phyloP scores from a whole-genome alignment of 92 coral and sea anemone species.

The Micromussa lordhowensis region DNA sequence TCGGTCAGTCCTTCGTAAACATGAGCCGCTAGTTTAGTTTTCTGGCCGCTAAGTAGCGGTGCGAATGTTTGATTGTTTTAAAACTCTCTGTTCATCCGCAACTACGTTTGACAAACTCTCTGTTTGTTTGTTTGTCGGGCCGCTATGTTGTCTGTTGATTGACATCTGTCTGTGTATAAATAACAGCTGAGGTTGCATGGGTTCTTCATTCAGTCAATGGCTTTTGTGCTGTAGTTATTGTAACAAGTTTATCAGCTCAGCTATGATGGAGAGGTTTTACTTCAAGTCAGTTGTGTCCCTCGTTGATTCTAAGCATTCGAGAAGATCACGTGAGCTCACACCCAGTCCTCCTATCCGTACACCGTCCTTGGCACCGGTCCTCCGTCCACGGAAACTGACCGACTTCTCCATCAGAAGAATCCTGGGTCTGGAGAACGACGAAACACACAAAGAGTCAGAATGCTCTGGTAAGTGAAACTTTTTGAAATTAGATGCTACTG shows the following conservation, averaged over 20 bases:
- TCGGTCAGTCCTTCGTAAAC: too few relatives aligned
- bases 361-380: neutral
- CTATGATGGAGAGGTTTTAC: neutral
- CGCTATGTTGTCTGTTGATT: conserved; percentile 9
- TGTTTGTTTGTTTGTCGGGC: neutral
- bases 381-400: neutral
- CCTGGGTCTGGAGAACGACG: conserved; percentile 10
- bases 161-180: conserved; percentile 6
- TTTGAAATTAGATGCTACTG: neutral
- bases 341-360: neutral
- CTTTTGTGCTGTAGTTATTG: neutral
- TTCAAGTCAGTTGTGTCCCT: conserved; percentile 14
- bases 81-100: neutral
- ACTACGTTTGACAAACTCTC: neutral
- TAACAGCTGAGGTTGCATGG: neutral
- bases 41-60: neutral
- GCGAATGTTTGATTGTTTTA: neutral
- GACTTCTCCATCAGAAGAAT: conserved; percentile 26
- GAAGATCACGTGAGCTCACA: neutral
- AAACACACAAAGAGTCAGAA: neutral
- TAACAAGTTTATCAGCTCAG: neutral
- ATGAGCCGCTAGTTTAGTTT: too few relatives aligned
- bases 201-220: neutral
- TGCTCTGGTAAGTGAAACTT: neutral
- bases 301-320: neutral